Percentiles rank a stretch among this genome's conserved stretches.
These are phyloP conservation scores for Todiramphus chloris DNA, from an alignment of 2,113 vertebrate species.

Conservation along the genomic window DNA sequence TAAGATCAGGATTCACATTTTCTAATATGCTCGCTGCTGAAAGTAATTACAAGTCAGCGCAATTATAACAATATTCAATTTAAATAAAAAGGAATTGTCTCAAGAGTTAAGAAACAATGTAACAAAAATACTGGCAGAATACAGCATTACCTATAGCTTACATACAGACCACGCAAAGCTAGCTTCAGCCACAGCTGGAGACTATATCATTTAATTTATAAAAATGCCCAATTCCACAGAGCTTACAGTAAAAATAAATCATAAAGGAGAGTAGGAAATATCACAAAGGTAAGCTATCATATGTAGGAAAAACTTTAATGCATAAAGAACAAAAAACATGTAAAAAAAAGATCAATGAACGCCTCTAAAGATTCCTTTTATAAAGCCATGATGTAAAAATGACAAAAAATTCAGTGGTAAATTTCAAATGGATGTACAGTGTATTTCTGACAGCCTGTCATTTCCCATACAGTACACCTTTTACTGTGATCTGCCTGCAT, in stretches of 20 bases:
- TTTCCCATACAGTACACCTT: not conserved
- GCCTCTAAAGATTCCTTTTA: not conserved
- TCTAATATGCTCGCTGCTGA: not conserved
- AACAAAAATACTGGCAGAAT: not conserved
- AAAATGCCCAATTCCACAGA: not conserved
- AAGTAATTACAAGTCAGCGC: not conserved
- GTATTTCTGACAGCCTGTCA: conserved; percentile 28
- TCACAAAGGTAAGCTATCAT: not conserved
- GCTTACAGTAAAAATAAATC: not conserved
- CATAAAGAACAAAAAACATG: not conserved
- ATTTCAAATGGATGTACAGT: conserved; percentile 4
- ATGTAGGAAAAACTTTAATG: not conserved
- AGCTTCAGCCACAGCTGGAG: not conserved
- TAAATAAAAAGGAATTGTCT: not conserved
- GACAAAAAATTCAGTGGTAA: not conserved
- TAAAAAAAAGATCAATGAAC: not conserved
- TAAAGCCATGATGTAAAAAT: not conserved
- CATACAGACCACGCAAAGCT: not conserved
- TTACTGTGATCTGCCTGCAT: not conserved
- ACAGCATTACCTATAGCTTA: not conserved
- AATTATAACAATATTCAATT: not conserved
- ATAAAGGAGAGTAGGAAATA: not conserved
- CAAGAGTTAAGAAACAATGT: not conserved
- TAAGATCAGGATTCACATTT: not conserved
- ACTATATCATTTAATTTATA: not conserved